Conservation (phyloP, 64 coral and sea anemone species). For the Stylophora pistillata region DNA sequence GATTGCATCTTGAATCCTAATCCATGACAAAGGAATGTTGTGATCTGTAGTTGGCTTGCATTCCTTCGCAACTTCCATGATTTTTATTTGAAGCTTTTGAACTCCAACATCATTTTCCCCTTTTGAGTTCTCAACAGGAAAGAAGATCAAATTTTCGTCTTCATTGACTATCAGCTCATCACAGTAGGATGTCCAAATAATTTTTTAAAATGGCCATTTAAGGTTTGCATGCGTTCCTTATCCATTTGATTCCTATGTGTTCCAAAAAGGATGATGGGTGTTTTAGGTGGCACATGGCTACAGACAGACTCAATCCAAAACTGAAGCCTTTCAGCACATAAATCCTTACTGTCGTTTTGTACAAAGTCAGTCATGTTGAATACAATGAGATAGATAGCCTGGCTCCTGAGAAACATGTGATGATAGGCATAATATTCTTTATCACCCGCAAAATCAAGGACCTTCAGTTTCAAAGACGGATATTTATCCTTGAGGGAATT, state of each 20-base stretch:
- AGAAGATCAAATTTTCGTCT: conserved; percentile 37
- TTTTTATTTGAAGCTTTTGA: conserved; percentile 3
- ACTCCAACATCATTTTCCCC: conserved; percentile 44
- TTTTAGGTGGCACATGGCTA: conserved; percentile 2
- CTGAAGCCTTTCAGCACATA: background rate
- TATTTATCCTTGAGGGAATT: conserved; percentile 32
- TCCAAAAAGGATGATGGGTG: conserved; percentile 64
- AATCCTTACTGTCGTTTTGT: conserved; percentile 2
- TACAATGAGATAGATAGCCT: conserved; percentile 55
- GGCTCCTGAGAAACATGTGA: conserved; percentile 52
- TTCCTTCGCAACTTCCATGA: conserved; percentile 35
- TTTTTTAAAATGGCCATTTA: conserved; percentile 24
- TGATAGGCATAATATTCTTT: conserved; percentile 62
- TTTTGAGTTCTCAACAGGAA: conserved; percentile 57
- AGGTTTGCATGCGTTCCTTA: background rate
- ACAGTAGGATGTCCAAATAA: conserved; percentile 40
- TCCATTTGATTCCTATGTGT: conserved; percentile 44
- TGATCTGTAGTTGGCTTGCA: background rate
- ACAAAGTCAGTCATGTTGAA: conserved; percentile 52
- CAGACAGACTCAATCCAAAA: conserved; percentile 59
- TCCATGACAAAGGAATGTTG: conserved; percentile 62
- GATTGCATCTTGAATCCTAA: conserved; percentile 67
- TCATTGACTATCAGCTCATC: conserved; percentile 42
- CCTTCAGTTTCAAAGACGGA: conserved; percentile 38
- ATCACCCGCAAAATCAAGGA: conserved; percentile 75